A percentile compares a stretch with the other conserved stretches of the same genome.
phyloP scores from a whole-genome alignment of 2,797 vertebrate genomes.

The Anabacerthia variegaticeps region DNA sequence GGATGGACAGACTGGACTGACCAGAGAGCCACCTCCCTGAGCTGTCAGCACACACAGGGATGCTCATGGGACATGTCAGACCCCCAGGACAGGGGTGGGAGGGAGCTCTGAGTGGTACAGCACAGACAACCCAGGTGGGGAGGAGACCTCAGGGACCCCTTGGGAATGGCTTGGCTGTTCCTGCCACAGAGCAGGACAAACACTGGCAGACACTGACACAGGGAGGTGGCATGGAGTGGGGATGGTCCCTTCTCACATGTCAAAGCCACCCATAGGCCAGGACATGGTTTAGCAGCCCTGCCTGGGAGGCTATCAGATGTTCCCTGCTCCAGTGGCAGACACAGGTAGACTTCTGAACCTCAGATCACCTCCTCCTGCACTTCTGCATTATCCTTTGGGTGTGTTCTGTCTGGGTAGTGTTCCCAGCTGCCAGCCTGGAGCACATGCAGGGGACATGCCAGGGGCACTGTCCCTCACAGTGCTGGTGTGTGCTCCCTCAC shows the following conservation, averaged over 20 bases:
- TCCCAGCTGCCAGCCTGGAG: not conserved
- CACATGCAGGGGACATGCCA: fast-evolving
- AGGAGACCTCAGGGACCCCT: not conserved
- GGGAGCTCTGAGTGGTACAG: not conserved
- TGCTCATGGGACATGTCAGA: not conserved
- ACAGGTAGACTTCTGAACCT: fast-evolving
- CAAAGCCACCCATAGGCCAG: fast-evolving
- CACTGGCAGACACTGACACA: fast-evolving
- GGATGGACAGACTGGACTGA: not conserved
- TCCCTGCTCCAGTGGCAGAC: fast-evolving
- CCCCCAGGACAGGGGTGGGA: not conserved
- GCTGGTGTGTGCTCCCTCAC: fast-evolving
- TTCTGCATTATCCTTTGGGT: fast-evolving
- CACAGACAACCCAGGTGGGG: not conserved
- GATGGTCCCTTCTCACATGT: not conserved
- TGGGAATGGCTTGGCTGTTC: fast-evolving
- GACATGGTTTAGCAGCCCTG: not conserved
- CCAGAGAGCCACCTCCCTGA: fast-evolving
- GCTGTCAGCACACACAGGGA: not conserved
- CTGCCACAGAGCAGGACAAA: not conserved
- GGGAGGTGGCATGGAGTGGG: not conserved
- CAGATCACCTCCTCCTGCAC: fast-evolving
- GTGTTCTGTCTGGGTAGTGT: not conserved
- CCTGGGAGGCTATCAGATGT: fast-evolving
- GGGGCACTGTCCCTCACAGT: not conserved